Evolutionary conservation across 2,797 vertebrate genomes (phyloP), one percentile per base, ranked within the genome.

Genomic region (Salmo trutta): DNA sequence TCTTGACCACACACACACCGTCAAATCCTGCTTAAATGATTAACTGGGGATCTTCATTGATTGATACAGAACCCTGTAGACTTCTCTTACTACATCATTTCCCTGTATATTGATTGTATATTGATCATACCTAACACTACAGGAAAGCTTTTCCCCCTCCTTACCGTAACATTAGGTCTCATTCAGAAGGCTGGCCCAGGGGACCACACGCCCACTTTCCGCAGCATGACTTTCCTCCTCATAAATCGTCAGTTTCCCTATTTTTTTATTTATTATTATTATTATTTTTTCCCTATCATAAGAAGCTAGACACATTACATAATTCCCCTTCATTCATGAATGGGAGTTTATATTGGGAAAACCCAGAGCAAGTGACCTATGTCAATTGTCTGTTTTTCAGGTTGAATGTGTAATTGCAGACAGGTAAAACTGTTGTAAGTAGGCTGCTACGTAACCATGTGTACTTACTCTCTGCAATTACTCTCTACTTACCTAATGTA

Each of bases 101-200:
- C 90, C 92, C 91, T 91, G 91, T 94, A 91, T 92, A 94, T 93
- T 90, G 91, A 94, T 94, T 90, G 91, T 93, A 90, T 93, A 94
- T 94, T 90, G 93, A 94, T 93, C 85, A 90, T 82, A 87, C 83
- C 86, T 88, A 86, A 89, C 88, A 83, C 86, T 91, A 87, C 88
- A 86, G 87, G 88, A 91, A 67, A 75, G 77, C 80, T 47, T 47
- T 47, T 3, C 41, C 41, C 41, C 8, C 7, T 75, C 84, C 76
- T 88, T 83, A 83, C 72, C 0, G 19, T 79, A 77, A 87, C 70
- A 68, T 83, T 83, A 86, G 79, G 82, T 88, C 85, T 79, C 70
- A 82, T 79, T 87, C 76, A 83, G 77, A 89, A 84, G 81, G 82
- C 73, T 71, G 68, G 76, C 89, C 81, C 88, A 21, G 76, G 83